Conservation (phyloP, 2,113 vertebrate genomes). For the Corvus cornix region DNA sequence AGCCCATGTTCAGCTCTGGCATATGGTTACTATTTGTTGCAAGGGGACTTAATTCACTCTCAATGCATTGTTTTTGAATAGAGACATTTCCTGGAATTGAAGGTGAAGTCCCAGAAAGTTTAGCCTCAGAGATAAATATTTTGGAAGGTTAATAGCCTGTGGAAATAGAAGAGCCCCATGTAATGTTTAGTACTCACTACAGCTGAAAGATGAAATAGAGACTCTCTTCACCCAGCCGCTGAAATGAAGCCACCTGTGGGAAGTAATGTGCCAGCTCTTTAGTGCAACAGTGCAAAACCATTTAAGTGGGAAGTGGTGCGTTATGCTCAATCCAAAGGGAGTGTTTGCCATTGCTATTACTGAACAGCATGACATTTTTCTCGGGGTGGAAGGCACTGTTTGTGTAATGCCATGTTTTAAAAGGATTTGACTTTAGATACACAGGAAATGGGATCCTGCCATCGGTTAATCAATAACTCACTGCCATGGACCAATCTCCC, state of each 20-base stretch:
- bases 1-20: not conserved
- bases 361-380: not conserved
- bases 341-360: slow-evolving; percentile 12
- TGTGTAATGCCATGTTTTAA: not conserved
- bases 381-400: not conserved
- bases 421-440: slow-evolving; percentile 12
- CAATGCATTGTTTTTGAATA: not conserved
- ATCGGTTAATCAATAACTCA: not conserved
- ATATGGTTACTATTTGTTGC: not conserved
- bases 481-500: not conserved
- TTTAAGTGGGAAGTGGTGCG: slow-evolving; percentile 33
- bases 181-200: not conserved
- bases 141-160: slow-evolving; percentile 52
- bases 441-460: not conserved
- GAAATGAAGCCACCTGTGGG: slow-evolving; percentile 52
- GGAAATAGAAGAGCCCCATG: slow-evolving; percentile 9
- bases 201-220: slow-evolving; percentile 11
- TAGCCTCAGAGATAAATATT: slow-evolving; percentile 20
- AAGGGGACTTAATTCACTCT: not conserved
- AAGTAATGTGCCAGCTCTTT: slow-evolving; percentile 30
- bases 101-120: not conserved
- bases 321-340: slow-evolving; percentile 3
- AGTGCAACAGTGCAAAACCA: slow-evolving; percentile 12
- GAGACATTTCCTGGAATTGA: not conserved
- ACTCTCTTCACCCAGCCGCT: not conserved